phyloP scores from a whole-genome alignment of 2,797 vertebrate genomes.

The Calcarius lapponicus region DNA sequence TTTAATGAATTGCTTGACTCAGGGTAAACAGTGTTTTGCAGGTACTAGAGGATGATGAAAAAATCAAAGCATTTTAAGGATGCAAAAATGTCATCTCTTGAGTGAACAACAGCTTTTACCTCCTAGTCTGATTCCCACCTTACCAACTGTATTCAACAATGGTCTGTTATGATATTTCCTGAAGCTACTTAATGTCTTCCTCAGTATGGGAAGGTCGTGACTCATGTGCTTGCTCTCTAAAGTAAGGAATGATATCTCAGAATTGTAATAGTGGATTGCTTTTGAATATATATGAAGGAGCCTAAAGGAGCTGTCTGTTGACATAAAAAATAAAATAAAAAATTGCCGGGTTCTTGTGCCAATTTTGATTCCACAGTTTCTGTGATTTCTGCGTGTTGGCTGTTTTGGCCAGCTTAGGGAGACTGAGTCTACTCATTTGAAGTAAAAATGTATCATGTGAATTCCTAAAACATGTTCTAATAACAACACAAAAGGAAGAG shows the following conservation, averaged over 20 bases:
- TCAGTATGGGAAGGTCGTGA: accelerated
- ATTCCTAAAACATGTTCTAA: neutral
- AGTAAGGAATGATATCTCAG: neutral
- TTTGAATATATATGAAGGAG: neutral
- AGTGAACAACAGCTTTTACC: neutral
- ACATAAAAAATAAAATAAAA: no score
- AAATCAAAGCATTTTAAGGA: neutral
- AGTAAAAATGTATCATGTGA: neutral
- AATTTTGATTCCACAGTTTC: neutral
- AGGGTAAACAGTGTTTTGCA: neutral
- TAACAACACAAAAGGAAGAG: neutral
- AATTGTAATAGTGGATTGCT: neutral
- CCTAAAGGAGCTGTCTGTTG: neutral
- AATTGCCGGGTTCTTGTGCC: neutral
- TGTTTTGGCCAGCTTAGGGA: neutral
- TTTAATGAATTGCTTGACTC: neutral
- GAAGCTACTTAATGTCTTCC: neutral
- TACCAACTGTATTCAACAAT: neutral
- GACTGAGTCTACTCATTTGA: neutral
- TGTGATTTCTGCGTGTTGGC: neutral
- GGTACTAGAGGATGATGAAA: neutral
- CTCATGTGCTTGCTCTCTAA: neutral
- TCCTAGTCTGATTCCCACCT: neutral
- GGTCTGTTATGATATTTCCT: neutral
- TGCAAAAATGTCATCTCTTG: neutral